Percentiles rank a stretch among this genome's conserved stretches.
These are phyloP conservation scores for Tenthredo mesomela DNA, from an alignment of 2,888 invertebrate genomes.

Conservation along the genomic window DNA sequence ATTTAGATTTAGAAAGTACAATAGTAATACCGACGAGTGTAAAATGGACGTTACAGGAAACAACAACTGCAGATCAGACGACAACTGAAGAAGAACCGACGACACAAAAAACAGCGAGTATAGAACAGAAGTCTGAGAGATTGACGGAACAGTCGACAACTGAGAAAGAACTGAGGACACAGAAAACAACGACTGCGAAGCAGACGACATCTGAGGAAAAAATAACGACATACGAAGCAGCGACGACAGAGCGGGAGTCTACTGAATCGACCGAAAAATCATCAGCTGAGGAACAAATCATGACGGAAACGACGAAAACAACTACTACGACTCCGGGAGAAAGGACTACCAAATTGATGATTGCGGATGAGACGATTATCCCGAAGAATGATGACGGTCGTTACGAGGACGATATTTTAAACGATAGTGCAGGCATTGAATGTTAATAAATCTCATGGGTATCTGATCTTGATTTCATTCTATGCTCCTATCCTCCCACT, in stretches of 20 bases:
- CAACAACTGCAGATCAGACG: no score
- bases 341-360: neutral
- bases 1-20: no score
- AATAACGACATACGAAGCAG: neutral
- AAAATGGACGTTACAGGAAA: neutral
- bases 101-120: no score
- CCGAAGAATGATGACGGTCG: neutral
- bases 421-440: neutral
- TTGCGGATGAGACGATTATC: neutral
- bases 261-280: neutral
- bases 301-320: neutral
- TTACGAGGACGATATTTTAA: neutral
- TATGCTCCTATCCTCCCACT: no score
- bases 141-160: no score
- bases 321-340: neutral
- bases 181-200: no score
- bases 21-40: neutral
- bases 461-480: no score
- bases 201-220: neutral
- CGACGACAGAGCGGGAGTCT: neutral
- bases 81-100: neutral
- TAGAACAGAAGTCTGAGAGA: no score
- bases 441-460: no score
- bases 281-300: neutral
- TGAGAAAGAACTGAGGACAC: no score